Evolutionary conservation across 1,140 invertebrate species (phyloP), one percentile per base, ranked within the genome.

Genomic region (Drosophila rhopaloa): DNA sequence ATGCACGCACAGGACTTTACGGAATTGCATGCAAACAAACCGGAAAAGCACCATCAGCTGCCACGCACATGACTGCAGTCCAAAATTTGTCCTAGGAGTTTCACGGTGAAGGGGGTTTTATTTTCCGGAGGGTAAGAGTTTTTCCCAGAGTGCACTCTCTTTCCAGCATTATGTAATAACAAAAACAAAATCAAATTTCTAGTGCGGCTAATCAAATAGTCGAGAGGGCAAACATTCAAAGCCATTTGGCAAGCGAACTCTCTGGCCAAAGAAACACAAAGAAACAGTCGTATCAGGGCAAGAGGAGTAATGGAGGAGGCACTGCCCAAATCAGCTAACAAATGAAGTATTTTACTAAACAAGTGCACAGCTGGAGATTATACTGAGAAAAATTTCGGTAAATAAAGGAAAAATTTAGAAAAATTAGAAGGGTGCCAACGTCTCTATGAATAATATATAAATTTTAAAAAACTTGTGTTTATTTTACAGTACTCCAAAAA

Each of bases 1-100:
- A 81, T 89, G 84, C 84, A 89, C 84, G 84, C 85, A 90, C 84
- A 89, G 84, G 84, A 89, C 77, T 89, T 89, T 90, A 72, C 60
- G 76, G 76, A 88, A 88, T 88, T 89, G 84, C 84, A 88, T 67
- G 84, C 83, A 88, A 89, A 90, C 85, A 88, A 90, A 88, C 73
- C 71, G 79, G 38, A 35, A 58, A 57, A 70, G 38, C 55, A 60
- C 46, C 57, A 60, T 44, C 50, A 59, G n/a, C 68, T 41, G 53
- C 68, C 48, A 50, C 50, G 60, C 63, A 71, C 68, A 60, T 59
- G 73, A 40, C 55, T 50, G 44, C 16, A 43, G 71, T 43, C 74
- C 62, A 48, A 77, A 75, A 76, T 44, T 66, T 37, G 66, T 29
- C 35, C 14, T 5, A 29, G 35, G 37, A 2, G 43, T 14, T 16